Base-by-base conservation (phyloP, 2,113 vertebrate species). In the Oplegnathus fasciatus region DNA sequence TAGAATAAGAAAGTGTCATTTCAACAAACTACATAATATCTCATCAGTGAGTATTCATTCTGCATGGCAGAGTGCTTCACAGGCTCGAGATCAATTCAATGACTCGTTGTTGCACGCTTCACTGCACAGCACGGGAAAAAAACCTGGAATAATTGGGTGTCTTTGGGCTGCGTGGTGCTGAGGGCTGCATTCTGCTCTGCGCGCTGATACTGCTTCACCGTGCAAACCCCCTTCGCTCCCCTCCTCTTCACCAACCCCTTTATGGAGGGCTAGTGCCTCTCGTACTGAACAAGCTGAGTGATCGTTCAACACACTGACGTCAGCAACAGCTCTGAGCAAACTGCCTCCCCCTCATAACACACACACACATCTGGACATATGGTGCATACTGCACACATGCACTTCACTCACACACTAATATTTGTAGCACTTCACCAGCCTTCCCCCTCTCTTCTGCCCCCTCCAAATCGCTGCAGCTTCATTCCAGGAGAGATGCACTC, bases 401-500 rank as follows among this genome's bases (percentile, higher is more conserved):
- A 73, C 61, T 30, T 65, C 80, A 48, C 32, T 28, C 72, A 67
- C 42, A 42, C 67, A 60, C 71, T 70, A 28, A 82, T 69, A 75
- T 88, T 84, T 78, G 76, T 54, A 82, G 69, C 83, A 86, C 88
- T 64, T 75, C 60, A 28, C 48, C 73, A 79, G 34, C 77, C 76
- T 55, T 60, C 26, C 61, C 71, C 40, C 71, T 61, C 79, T 69
- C 55, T 32, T 44, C 78, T 44, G 11, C 61, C 66, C 70, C 69
- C 80, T 58, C 75, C 66, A 28, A 54, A 71, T 72, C 46, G 34
- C 72, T 60, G 80, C 79, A 89, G 84, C 86, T 91, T 91, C 84
- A 88, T 94, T 94, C 88, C 88, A 91, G 85, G 78, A 94, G 85
- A 90, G 92, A 94, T 91, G 94, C 95, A 95, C 95, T 96, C 93